Percentiles rank a stretch among this genome's conserved stretches.
phyloP scores from a whole-genome alignment of 2,797 vertebrate genomes.

The Prunella strophiata region DNA sequence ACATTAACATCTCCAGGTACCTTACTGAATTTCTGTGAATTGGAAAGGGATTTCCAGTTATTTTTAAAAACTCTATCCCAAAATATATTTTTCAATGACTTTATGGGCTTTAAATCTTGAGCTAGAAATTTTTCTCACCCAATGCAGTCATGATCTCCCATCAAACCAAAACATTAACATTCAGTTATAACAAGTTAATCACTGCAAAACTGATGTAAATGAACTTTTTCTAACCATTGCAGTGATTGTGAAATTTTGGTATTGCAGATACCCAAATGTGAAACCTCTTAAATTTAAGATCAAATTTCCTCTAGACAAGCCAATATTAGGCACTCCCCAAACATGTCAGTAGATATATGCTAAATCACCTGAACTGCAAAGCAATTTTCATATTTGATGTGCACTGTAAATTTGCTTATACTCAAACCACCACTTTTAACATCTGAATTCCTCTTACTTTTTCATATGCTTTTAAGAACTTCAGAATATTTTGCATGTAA shows the following conservation, averaged over 20 bases:
- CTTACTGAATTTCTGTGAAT: background rate
- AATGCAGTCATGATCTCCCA: background rate
- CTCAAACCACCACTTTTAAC: background rate
- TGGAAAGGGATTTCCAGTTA: background rate
- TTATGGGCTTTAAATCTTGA: background rate
- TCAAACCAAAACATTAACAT: background rate
- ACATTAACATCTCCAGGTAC: background rate
- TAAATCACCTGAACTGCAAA: background rate
- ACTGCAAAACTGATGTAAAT: background rate
- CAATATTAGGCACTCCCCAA: background rate
- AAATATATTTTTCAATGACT: background rate
- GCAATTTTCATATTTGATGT: background rate
- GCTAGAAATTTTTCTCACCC: background rate
- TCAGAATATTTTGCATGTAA: background rate
- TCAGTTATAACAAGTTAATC: background rate
- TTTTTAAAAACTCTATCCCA: background rate
- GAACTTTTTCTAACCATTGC: background rate
- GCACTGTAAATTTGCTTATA: background rate
- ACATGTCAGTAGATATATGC: background rate
- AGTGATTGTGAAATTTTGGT: background rate
- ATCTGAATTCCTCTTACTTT: background rate
- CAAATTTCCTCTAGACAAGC: background rate
- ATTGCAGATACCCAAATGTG: fast-evolving
- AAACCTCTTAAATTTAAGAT: background rate
- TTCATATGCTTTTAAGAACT: background rate